Base-by-base conservation (phyloP, 2,113 vertebrate species). In the Pipa parva region DNA sequence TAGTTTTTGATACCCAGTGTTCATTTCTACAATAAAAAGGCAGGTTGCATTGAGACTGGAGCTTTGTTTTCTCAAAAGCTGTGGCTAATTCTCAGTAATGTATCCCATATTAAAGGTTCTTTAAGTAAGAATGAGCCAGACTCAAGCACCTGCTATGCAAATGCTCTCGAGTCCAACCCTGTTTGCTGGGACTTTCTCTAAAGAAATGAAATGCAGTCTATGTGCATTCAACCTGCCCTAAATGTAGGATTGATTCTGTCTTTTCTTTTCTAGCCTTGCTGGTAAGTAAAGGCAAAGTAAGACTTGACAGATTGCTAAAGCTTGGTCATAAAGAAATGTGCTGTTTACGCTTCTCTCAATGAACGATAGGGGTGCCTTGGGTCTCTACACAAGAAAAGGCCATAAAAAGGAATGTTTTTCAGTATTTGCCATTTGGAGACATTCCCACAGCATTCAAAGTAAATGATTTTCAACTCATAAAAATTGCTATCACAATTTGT, bases 81-180 rank as follows among this genome's bases (percentile, higher is more conserved):
- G 72, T 78, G 79, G 83, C 85, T 88, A 85, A 87, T 90, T 91
- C 88, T 84, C 71, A 17, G 79, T 79, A 81, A 88, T 89, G 89
- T 87, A 88, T 90, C 87, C 87, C 76, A 73, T 82, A 89, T 90
- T 91, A 90, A 88, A 89, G 88, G 49, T 86, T 81, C 81, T 80
- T 89, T 89, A 90, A 83, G 83, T 80, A 84, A 88, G 83, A 87
- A 86, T 80, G 79, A 82, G 82, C 69, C 72, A 27, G 82, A 80
- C 80, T 67, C 81, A 76, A 85, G 82, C 92, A 93, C 89, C 89
- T 92, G 91, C 86, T 90, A 90, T 88, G 89, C 84, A 90, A 91
- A 92, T 90, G 63, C n/a, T n/a, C 63, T 63, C 81, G 85, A 86
- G 85, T 86, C 85, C 83, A 79, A 76, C 72, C 15, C 1, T 5